These are phyloP conservation scores for Subanguina moxae DNA, from an alignment of 1,140 invertebrate genomes.

Conservation along the genomic window DNA sequence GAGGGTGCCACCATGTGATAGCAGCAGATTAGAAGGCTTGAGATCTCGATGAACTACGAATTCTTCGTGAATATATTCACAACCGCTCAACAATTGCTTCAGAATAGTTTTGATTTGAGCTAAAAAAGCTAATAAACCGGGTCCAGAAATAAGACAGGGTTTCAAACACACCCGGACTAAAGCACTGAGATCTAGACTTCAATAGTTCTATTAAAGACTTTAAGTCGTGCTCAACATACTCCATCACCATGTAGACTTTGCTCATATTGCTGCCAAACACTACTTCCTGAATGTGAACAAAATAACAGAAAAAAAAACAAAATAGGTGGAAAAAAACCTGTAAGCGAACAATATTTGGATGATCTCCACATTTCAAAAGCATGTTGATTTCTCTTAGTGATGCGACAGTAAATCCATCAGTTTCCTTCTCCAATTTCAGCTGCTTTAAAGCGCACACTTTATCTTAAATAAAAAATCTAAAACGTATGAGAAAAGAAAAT, in stretches of 20 bases:
- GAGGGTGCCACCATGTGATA: conserved; percentile 83
- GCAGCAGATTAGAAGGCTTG: conserved; percentile 94
- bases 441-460: conserved; percentile 96
- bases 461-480: conserved; percentile 21
- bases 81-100: conserved; percentile 81
- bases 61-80: conserved; percentile 90
- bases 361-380: conserved; percentile 83
- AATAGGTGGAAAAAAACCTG: conserved; percentile 73
- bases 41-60: conserved; percentile 88
- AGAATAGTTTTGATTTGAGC: conserved; percentile 94
- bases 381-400: conserved; percentile 97
- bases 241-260: conserved; percentile 99
- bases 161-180: conserved; percentile 73
- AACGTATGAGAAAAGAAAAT: background rate
- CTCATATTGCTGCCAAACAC: conserved; percentile 99
- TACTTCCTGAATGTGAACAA: conserved; percentile 70
- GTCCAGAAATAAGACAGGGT: no score
- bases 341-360: conserved; percentile 95
- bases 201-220: conserved; percentile 97
- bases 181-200: conserved; percentile 70
- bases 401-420: conserved; percentile 98
- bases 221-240: conserved; percentile 97
- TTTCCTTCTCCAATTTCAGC: conserved; percentile 99
- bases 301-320: background rate
- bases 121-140: conserved; percentile 47